Base-by-base conservation (phyloP, 2,113 vertebrate genomes). In the Plecturocebus donacophilus region DNA sequence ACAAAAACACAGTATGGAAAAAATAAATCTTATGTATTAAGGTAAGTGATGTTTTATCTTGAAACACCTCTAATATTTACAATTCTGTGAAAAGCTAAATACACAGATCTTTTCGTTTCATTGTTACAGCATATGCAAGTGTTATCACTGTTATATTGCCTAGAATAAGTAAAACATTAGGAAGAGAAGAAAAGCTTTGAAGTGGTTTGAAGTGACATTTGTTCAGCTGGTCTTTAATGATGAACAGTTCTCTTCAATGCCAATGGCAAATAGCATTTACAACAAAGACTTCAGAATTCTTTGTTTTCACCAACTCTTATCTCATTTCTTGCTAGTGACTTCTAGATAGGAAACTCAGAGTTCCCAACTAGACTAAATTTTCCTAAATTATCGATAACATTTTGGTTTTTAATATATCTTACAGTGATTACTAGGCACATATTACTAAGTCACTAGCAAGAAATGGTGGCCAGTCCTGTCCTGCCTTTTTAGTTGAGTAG, bases 21-120 rank as follows among this genome's bases (percentile, higher is more conserved):
- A 94, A 90, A 45, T 49, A 83, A 86, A 92, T 38, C 76, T 90
- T 86, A n/a, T 19, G 4, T 52, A 68, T 95, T 92, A 89, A 96
- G 80, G 38, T 20, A 91, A 7, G 4, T 71, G 40, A 81, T 81
- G 11, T n/a, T 96, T 90, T 87, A 87, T 61, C 17, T 61, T 93
- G 71, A 32, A 45, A 94, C 0, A 87, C 8, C 25, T 90, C 68
- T 75, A 71, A 66, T 94, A 92, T 76, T 89, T 89, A 88, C 2
- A 87, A 66, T 49, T 94, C 75, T 82, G 13, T 58, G 66, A 81
- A 80, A 25, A 89, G 23, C 32, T 93, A 91, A 90, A 58, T n/a
- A 61, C 45, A 76, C 25, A 92, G 16, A 90, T 71, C 85, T 71
- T 42, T 90, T 82, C 58, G 68, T n/a, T 91, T 94, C 54, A 52